These are phyloP conservation scores for Acromyrmex heyeri DNA, from an alignment of 1,140 invertebrate species.

Conservation along the genomic window DNA sequence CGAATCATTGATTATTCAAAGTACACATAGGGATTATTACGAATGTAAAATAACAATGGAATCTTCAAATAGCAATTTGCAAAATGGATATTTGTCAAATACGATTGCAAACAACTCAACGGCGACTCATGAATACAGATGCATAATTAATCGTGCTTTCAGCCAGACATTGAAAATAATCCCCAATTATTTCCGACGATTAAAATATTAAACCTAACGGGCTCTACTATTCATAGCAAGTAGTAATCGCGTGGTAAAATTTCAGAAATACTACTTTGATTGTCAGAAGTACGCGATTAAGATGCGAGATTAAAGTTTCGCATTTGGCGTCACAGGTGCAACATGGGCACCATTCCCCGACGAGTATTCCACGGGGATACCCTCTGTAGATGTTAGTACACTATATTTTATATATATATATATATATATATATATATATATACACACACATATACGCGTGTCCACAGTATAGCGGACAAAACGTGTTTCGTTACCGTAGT, in stretches of 20 bases:
- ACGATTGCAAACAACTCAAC: conserved; percentile 14
- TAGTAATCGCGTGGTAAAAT: conserved; percentile 11
- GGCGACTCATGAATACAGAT: not conserved
- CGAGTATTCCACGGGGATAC: conserved; percentile 33
- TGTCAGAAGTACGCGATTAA: conserved; percentile 23
- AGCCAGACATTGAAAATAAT: conserved; percentile 27
- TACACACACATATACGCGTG: not conserved
- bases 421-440: not conserved
- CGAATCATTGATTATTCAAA: not conserved
- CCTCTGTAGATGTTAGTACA: conserved; percentile 17
- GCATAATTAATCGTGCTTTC: conserved; percentile 22
- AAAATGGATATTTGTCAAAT: conserved; percentile 5
- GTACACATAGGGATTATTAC: not conserved
- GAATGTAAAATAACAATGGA: not conserved
- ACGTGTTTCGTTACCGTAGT: conserved; percentile 59
- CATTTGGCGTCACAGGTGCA: conserved; percentile 55
- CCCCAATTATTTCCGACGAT: conserved; percentile 10
- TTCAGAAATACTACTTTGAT: conserved; percentile 32
- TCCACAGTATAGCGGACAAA: conserved; percentile 33
- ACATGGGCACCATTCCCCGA: conserved; percentile 15
- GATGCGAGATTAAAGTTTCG: conserved; percentile 52
- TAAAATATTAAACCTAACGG: not conserved
- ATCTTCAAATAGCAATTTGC: not conserved
- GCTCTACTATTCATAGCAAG: not conserved
- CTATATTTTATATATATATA: not conserved